These are phyloP conservation scores for Coelinius sp. DNA, from an alignment of 2,888 invertebrate species.

Conservation along the genomic window DNA sequence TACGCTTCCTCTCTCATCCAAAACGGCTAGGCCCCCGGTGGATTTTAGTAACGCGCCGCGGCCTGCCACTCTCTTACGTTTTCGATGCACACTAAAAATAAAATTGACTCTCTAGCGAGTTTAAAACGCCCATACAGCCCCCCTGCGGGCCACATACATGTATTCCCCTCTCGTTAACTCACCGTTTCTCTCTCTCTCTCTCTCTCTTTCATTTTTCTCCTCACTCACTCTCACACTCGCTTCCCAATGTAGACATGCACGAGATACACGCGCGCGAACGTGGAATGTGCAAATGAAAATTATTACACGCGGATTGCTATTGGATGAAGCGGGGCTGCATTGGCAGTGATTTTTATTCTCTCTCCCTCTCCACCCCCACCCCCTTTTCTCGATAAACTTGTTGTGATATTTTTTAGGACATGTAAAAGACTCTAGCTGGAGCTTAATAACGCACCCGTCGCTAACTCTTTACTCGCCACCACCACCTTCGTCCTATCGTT, in stretches of 20 bases:
- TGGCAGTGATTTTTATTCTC: not conserved
- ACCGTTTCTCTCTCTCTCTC: slow-evolving; percentile 4
- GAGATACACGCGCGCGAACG: not conserved
- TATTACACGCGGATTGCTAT: slow-evolving; percentile 43
- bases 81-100: slow-evolving; percentile 42
- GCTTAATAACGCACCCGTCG: slow-evolving; percentile 49
- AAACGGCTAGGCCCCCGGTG: slow-evolving; percentile 24
- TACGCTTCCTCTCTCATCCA: slow-evolving; percentile 31
- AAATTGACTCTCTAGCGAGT: slow-evolving; percentile 37
- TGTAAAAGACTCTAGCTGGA: no score
- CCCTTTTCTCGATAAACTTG: slow-evolving; percentile 35
- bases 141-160: slow-evolving; percentile 23
- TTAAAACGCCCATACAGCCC: slow-evolving; percentile 28
- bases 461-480: slow-evolving; percentile 41
- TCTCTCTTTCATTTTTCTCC: not conserved
- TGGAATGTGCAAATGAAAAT: slow-evolving; percentile 48
- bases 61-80: slow-evolving; percentile 38
- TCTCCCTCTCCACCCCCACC: slow-evolving; percentile 4
- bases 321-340: not conserved
- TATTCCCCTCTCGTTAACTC: slow-evolving; percentile 24
- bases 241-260: not conserved
- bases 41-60: slow-evolving; percentile 24
- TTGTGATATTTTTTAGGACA: no score
- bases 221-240: slow-evolving; percentile 13
- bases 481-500: slow-evolving; percentile 46